These are phyloP conservation scores for Sapajus apella DNA, from an alignment of 2,113 vertebrate species.

Conservation along the genomic window DNA sequence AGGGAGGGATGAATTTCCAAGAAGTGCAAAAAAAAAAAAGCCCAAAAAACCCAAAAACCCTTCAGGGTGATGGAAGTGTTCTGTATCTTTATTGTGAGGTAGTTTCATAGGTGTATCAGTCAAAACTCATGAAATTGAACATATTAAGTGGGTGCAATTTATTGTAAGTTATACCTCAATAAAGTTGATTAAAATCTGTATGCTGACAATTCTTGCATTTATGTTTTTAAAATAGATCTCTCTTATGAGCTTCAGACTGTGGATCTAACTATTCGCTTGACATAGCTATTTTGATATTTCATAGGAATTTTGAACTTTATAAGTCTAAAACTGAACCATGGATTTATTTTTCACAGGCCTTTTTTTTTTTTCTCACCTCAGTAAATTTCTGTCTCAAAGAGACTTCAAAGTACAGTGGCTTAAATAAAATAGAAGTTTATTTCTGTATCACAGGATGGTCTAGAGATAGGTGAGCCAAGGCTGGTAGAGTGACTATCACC, in stretches of 20 bases:
- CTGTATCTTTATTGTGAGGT: not conserved
- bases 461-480: not conserved
- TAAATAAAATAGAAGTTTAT: not conserved
- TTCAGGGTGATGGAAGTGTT: not conserved
- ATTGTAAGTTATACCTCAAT: not conserved
- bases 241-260: not conserved
- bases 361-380: not conserved
- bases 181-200: constrained; percentile 36
- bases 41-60: not conserved
- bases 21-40: not conserved
- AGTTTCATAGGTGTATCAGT: not conserved
- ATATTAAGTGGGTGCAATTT: not conserved
- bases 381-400: constrained; percentile 31
- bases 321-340: constrained; percentile 8
- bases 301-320: not conserved
- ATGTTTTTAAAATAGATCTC: not conserved
- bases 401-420: constrained; percentile 6
- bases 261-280: not conserved
- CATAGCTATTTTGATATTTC: constrained; percentile 44
- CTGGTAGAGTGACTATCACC: not conserved
- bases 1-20: not conserved
- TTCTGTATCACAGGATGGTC: not conserved
- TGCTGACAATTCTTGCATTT: not conserved
- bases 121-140: not conserved
- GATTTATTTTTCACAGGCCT: not conserved